Base-by-base conservation (phyloP, 1,140 invertebrate genomes). In the Adelges cooleyi region DNA sequence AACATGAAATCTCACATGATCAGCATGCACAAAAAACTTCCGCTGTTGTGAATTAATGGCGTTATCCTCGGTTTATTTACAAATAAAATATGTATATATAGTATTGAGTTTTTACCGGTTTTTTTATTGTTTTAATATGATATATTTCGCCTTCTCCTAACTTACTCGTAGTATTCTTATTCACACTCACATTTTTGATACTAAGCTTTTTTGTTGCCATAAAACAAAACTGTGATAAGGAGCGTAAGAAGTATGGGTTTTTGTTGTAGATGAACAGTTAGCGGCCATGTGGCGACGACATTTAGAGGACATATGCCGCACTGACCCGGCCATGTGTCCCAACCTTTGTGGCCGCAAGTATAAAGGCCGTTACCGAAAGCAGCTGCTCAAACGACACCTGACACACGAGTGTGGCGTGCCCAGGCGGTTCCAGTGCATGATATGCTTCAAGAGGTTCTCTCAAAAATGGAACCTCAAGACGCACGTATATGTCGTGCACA, bases 391-490 rank as follows among this genome's bases (percentile, higher is more conserved):
- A 66, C 76, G 78, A 20, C 84, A 85, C 70, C 74, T 81, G 66
- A 78, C 77, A 38, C 80, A 82, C 67, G 82, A 85, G 67, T 86
- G 83, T 66, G 82, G 83, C 0, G 67, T 67, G 17, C 65, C 66
- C 5, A 38, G 50, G 22, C 65, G 65, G 27, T 71, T 70, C 44
- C 65, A 69, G 20, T 71, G 70, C 17, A 66, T 46, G 11, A 66
- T 69, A 23, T 71, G 70, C 38, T 51, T 53, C 2, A 70, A 70
- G n/a, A 20, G 36, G 25, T 68, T 59, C 17, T 10, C 52, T 15
- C 48, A 52, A 40, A 69, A 69, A 38, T 46, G 49, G 42, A 71
- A 67, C 48, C 29, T 71, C 5, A 66, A 66, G 49, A 59, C 40
- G 2, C 67, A 68, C 36, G 38, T 42, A 38, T 38, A 66, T 17